Conservation (phyloP, 2,888 invertebrate genomes). For the Cephus rjabovi region DNA sequence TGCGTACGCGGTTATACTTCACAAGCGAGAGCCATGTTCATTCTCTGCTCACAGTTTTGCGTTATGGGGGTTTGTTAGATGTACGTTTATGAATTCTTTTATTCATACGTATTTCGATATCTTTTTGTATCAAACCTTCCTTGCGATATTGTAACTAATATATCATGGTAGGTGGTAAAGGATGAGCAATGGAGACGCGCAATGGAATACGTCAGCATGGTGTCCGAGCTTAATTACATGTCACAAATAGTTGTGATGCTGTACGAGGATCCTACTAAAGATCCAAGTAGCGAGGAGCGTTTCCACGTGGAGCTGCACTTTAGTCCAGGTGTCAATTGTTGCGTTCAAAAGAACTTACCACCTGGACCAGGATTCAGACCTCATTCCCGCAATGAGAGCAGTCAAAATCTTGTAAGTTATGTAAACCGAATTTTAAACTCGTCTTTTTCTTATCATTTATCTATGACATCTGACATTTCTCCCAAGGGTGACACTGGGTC, state of each 20-base stretch:
- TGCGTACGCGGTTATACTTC: constrained; percentile 98
- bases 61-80: constrained; percentile 91
- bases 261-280: constrained; percentile 98
- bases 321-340: constrained; percentile 97
- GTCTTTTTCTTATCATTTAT: constrained; percentile 19
- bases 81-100: constrained; percentile 68
- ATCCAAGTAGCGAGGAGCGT: constrained; percentile 89
- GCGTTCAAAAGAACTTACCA: constrained; percentile 92
- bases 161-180: constrained; percentile 72
- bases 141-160: constrained; percentile 5
- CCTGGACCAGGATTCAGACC: constrained; percentile 94
- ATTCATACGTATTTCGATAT: constrained; percentile 9
- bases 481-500: constrained; percentile 49
- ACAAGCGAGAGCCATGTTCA: constrained; percentile 99
- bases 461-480: background rate
- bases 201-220: constrained; percentile 98
- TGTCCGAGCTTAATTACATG: constrained; percentile 99
- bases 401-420: constrained; percentile 69
- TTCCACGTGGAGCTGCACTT: constrained; percentile 99
- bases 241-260: constrained; percentile 99
- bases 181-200: constrained; percentile 99
- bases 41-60: constrained; percentile 93
- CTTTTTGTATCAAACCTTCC: constrained; percentile 8
- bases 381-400: constrained; percentile 85
- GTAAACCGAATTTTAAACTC: constrained; percentile 7